phyloP scores from a whole-genome alignment of 2,113 vertebrate species.

The Calidris pugnax region DNA sequence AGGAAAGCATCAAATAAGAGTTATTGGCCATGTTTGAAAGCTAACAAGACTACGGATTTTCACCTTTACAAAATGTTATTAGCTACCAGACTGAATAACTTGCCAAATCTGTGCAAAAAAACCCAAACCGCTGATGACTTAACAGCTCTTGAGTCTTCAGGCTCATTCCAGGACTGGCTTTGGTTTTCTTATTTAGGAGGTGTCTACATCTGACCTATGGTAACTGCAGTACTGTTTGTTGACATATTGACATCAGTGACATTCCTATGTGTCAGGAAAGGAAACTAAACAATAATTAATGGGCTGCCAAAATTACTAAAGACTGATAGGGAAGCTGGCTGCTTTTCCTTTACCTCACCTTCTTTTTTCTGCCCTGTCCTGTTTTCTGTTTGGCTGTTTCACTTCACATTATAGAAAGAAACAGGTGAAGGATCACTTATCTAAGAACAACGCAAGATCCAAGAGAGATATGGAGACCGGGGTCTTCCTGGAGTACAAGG shows the following conservation, averaged over 20 bases:
- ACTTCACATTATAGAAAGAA: background rate
- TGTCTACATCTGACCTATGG: background rate
- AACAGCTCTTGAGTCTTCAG: background rate
- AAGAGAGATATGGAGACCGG: background rate
- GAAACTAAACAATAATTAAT: background rate
- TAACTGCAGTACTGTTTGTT: background rate
- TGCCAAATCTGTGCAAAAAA: background rate
- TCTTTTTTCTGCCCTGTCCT: background rate
- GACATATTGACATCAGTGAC: background rate
- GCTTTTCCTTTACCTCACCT: background rate
- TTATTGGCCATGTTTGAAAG: background rate
- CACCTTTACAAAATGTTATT: background rate
- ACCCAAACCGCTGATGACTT: background rate
- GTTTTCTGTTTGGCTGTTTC: background rate
- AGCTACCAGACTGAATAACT: background rate
- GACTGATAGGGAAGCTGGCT: background rate
- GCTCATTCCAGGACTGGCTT: background rate
- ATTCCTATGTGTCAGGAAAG: background rate
- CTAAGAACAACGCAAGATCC: background rate
- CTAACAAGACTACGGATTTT: background rate
- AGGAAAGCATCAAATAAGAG: background rate
- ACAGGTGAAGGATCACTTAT: background rate
- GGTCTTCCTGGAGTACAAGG: background rate
- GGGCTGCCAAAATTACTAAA: background rate
- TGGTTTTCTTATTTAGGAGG: background rate